Evolutionary conservation across 2,797 vertebrate species (phyloP).

Genomic region (Decapterus maruadsi): DNA sequence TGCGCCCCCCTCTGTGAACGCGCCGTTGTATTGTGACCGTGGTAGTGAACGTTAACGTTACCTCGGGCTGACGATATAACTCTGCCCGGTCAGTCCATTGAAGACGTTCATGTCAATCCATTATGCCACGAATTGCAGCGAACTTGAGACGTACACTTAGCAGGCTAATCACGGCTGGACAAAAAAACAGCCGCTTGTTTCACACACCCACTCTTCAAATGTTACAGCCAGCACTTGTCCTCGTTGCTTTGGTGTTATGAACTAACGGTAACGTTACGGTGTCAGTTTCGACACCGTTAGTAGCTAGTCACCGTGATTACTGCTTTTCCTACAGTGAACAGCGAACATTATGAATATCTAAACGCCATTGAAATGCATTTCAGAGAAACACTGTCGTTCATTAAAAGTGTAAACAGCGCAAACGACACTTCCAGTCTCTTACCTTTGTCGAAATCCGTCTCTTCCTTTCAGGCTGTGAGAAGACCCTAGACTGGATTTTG

Average conservation of each 20-base stretch:
- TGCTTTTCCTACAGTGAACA: constrained; percentile 11
- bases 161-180: constrained; percentile 27
- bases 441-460: constrained; percentile 65
- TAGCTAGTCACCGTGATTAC: constrained; percentile 50
- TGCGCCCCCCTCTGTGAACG: too few species aligned
- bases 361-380: background rate
- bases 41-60: too few species aligned
- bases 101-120: constrained; percentile 44
- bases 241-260: background rate
- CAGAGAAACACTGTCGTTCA: accelerated
- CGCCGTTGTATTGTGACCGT: too few species aligned
- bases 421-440: constrained; percentile 21
- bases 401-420: background rate
- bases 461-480: constrained; percentile 48
- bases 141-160: constrained; percentile 59
- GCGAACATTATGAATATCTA: background rate
- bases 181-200: background rate
- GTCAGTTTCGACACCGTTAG: constrained; percentile 7
- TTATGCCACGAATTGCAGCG: constrained; percentile 27
- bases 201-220: constrained; percentile 8
- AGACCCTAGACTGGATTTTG: constrained; percentile 67
- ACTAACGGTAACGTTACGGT: background rate
- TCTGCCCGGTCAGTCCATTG: constrained; percentile 22
- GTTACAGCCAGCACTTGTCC: background rate
- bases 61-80: constrained; percentile 22